Evolutionary conservation across 2,888 invertebrate genomes (phyloP), one percentile per base, ranked within the genome.

Genomic region (Ommatoiulus sabulosus): DNA sequence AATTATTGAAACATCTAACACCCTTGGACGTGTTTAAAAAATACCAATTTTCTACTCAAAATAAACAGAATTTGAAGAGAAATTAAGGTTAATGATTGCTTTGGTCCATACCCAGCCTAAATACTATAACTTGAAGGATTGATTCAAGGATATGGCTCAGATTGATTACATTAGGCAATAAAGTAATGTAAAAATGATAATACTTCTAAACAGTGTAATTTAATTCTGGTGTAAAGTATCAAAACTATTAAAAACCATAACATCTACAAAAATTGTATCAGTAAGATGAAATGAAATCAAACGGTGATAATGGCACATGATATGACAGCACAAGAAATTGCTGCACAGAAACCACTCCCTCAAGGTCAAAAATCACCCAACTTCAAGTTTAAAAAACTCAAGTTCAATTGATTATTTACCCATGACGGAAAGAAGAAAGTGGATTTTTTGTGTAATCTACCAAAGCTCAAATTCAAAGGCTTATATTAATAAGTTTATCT

Each of bases 31-130:
- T 35, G 35, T 52, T 52, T 52, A 52, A 52, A 12, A 43, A 35
- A 80, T 57, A 6, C 2, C 48, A 57, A 17, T n/a, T 15, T 57
- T 57, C n/a, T 57, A 6, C 17, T 57, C 2, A 80, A 80, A 80
- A 80, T 35, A 12, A 5, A 80, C 10, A 43, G 35, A 24, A 24
- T 24, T 35, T 12, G 12, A 24, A 43, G 7, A 35, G 35, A 80
- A 43, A 35, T 80, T 35, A 15, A 12, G 12, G 15, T 43, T 80
- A 15, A 80, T 80, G 24, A 12, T 43, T 80, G 80, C 15, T 35
- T 80, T 80, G 80, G 80, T 35, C 80, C 10, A 72, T 72, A 72
- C 72, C 72, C 72, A 72, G 24, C 24, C 72, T 72, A 72, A 24
- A 24, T 10, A 52, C 52, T 52, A 35, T 35, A 35, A 35, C 35